Evolutionary conservation across 2,888 invertebrate genomes (phyloP).

Genomic region (Merodon equestris): DNA sequence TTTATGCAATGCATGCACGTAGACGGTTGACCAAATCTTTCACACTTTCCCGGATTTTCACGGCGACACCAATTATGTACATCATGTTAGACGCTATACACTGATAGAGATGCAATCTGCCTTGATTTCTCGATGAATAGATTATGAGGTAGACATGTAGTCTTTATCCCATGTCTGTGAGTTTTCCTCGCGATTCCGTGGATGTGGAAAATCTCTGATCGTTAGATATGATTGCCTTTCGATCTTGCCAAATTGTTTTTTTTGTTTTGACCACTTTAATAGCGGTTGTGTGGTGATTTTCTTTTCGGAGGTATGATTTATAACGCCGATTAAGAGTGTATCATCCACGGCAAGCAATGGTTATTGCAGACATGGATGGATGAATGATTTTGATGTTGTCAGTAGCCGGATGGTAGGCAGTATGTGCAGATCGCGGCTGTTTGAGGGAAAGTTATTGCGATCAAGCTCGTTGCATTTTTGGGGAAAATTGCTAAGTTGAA

Average conservation of each 20-base stretch:
- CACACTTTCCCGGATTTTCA: conserved; percentile 40
- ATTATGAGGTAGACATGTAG: conserved; percentile 37
- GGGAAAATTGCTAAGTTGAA: conserved; percentile 53
- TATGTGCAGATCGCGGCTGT: conserved; percentile 34
- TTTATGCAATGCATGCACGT: conserved; percentile 27
- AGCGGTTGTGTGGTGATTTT: not conserved
- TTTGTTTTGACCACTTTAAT: too few relatives aligned
- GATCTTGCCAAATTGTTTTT: too few relatives aligned
- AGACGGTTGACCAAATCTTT: conserved; percentile 37
- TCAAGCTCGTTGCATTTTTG: conserved; percentile 58
- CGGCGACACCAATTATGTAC: conserved; percentile 24
- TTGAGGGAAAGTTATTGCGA: conserved; percentile 58
- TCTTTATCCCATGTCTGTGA: conserved; percentile 1
- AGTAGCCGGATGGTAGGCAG: conserved; percentile 33
- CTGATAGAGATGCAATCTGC: conserved; percentile 44
- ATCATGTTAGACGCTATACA: conserved; percentile 8
- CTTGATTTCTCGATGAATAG: conserved; percentile 42
- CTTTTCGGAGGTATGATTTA: conserved; percentile 39
- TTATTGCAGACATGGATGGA: conserved; percentile 1
- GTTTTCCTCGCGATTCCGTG: conserved; percentile 16
- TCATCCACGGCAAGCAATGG: conserved; percentile 25
- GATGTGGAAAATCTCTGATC: conserved; percentile 48
- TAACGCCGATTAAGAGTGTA: conserved; percentile 63
- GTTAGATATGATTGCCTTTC: conserved; percentile 29
- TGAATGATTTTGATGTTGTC: conserved; percentile 37